Conservation (phyloP, 2,797 vertebrate genomes). For the Mus spretus region DNA sequence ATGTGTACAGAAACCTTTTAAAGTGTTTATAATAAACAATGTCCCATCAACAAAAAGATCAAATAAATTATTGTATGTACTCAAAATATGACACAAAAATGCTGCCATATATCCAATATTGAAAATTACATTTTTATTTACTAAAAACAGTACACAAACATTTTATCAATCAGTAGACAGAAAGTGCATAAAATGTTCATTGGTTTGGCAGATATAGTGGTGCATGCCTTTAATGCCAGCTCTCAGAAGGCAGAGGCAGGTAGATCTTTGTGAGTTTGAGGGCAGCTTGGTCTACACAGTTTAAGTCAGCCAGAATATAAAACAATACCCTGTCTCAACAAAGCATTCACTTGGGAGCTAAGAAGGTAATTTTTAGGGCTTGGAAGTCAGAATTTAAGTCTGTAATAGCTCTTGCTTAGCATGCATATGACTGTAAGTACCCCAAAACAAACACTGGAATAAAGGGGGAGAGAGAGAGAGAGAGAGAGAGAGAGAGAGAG, state of each 20-base stretch:
- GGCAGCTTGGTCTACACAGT: background rate
- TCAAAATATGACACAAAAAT: constrained; percentile 52
- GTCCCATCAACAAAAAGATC: background rate
- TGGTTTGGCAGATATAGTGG: background rate
- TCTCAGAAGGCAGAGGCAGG: background rate
- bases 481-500: too few species aligned
- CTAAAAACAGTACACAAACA: constrained; percentile 53
- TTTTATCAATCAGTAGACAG: background rate
- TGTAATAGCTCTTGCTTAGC: background rate
- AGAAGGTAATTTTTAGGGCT: background rate
- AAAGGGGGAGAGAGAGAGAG: background rate
- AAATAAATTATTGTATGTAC: background rate
- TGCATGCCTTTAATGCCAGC: background rate
- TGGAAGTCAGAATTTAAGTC: background rate
- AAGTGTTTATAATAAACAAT: constrained; percentile 48
- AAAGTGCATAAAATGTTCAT: background rate
- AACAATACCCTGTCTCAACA: background rate
- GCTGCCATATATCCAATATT: background rate
- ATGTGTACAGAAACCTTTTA: background rate
- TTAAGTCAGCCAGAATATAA: background rate
- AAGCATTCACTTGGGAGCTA: background rate
- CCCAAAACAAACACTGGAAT: background rate
- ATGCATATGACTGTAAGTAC: background rate
- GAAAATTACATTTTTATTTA: background rate
- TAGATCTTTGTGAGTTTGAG: background rate